Percentiles rank a stretch among this genome's conserved stretches.
Evolutionary conservation across 1,140 invertebrate genomes (phyloP).

Genomic region (Drosophila ironensis): DNA sequence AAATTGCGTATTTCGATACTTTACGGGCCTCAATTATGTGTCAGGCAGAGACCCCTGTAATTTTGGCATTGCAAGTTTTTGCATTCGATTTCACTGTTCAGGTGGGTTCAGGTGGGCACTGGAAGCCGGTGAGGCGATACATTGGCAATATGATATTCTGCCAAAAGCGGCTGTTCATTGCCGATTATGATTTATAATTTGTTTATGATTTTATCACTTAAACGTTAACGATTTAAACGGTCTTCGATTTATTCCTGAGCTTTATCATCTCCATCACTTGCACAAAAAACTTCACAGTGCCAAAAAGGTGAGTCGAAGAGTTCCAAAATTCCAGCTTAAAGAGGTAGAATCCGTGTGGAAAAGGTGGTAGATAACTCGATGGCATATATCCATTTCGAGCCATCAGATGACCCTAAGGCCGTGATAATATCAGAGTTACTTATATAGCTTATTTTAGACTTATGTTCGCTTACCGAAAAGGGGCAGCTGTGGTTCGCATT

Average conservation of each 20-base stretch:
- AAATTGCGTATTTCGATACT: conserved; percentile 60
- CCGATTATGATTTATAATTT: no score
- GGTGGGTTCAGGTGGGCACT: conserved; percentile 1
- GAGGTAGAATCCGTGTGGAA: not conserved
- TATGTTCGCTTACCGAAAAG: not conserved
- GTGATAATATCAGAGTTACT: not conserved
- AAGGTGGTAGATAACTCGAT: no score
- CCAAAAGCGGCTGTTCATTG: conserved; percentile 56
- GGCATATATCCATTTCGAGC: no score
- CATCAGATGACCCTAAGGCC: not conserved
- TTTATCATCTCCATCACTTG: not conserved
- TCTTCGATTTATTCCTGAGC: not conserved
- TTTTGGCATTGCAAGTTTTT: conserved; percentile 41
- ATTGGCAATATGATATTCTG: conserved; percentile 48
- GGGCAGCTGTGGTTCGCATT: conserved; percentile 13
- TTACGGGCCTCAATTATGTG: conserved; percentile 28
- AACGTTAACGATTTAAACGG: no score
- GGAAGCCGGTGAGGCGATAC: conserved; percentile 18
- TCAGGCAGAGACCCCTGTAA: conserved; percentile 53
- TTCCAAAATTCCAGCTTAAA: not conserved
- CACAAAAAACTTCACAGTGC: not conserved
- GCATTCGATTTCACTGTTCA: conserved; percentile 25
- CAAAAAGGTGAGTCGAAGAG: not conserved
- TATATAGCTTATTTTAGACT: not conserved
- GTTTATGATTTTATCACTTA: no score